Percentiles rank a stretch among this genome's conserved stretches.
These are phyloP conservation scores for Guaruba guarouba DNA, from an alignment of 2,113 vertebrate species.

Conservation along the genomic window DNA sequence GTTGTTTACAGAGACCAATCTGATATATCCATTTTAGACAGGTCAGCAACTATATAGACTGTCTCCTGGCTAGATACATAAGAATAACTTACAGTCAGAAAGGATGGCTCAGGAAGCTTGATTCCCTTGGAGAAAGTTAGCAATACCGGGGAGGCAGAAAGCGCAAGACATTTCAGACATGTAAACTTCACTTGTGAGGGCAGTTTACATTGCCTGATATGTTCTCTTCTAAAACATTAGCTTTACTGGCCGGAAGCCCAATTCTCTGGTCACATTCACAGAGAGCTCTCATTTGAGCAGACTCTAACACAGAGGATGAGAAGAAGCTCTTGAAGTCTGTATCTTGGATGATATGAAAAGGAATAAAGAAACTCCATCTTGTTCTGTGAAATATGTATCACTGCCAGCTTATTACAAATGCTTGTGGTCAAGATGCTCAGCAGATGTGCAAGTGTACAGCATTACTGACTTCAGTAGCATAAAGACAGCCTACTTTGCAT, in stretches of 20 bases:
- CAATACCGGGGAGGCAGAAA: not conserved
- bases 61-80: not conserved
- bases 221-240: not conserved
- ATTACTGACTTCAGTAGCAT: not conserved
- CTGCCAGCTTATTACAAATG: not conserved
- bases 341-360: not conserved
- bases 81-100: not conserved
- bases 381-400: not conserved
- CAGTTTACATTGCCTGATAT: not conserved
- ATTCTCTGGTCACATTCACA: not conserved
- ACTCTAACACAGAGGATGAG: not conserved
- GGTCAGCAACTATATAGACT: not conserved
- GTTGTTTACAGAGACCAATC: constrained; percentile 9
- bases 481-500: not conserved
- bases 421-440: not conserved
- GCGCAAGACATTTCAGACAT: not conserved
- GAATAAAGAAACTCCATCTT: not conserved
- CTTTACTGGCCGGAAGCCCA: not conserved
- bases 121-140: constrained; percentile 3
- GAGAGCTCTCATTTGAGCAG: not conserved
- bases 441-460: not conserved
- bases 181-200: constrained; percentile 35
- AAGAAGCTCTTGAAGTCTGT: not conserved
- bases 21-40: not conserved
- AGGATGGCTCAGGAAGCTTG: not conserved